These are phyloP conservation scores for Campoplex capitator DNA, from an alignment of 2,888 invertebrate genomes.

Conservation along the genomic window DNA sequence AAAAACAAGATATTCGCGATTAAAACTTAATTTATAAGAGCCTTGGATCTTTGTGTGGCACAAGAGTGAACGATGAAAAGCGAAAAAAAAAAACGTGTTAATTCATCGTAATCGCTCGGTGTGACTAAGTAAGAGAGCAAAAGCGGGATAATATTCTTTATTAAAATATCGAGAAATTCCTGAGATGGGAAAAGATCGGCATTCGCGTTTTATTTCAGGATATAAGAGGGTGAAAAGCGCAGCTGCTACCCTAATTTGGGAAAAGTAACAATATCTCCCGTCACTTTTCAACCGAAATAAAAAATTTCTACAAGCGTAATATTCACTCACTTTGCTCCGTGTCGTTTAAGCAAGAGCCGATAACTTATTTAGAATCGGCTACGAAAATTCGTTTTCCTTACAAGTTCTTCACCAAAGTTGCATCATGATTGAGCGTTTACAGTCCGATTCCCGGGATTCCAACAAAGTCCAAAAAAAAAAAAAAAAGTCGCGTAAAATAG, in stretches of 20 bases:
- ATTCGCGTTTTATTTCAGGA: constrained; percentile 48
- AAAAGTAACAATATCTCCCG: constrained; percentile 12
- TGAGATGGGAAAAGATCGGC: constrained; percentile 28
- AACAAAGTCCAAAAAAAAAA: no score
- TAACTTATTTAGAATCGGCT: not conserved
- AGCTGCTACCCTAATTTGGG: constrained; percentile 47
- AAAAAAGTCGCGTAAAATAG: no score
- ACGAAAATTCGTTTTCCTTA: not conserved
- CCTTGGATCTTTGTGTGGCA: not conserved
- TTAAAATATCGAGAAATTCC: constrained; percentile 78
- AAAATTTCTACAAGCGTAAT: constrained; percentile 20
- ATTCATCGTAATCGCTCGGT: constrained; percentile 80
- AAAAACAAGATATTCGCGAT: not conserved
- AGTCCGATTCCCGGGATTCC: no score
- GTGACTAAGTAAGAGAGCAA: constrained; percentile 81
- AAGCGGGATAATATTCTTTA: constrained; percentile 80
- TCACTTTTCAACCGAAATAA: constrained; percentile 21
- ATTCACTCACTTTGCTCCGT: constrained; percentile 14
- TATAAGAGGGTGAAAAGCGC: constrained; percentile 20
- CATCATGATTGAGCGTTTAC: no score
- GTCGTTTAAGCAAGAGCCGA: not conserved
- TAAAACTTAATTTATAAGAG: not conserved
- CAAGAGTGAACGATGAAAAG: constrained; percentile 6
- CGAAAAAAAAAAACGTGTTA: constrained; percentile 72
- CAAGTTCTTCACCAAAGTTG: no score